These are phyloP conservation scores for Agrochola litura DNA, from an alignment of 2,888 invertebrate species.

Conservation along the genomic window DNA sequence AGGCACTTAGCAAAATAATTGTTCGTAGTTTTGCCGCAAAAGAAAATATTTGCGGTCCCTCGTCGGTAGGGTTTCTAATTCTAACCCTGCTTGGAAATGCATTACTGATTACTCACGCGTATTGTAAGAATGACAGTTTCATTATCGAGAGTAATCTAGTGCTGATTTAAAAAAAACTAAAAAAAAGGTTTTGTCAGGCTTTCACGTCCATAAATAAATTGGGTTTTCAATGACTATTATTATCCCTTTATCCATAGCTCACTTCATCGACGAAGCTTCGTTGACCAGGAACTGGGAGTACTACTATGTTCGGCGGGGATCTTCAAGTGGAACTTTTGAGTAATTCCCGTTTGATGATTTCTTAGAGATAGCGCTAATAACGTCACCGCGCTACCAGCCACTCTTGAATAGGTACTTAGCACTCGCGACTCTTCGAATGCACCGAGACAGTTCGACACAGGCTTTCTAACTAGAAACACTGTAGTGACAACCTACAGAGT, in stretches of 20 bases:
- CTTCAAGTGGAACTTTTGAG: constrained; percentile 12
- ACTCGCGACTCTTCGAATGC: constrained; percentile 36
- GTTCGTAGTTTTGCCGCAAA: constrained; percentile 8
- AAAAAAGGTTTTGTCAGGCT: background rate
- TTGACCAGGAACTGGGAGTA: background rate
- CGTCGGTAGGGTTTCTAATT: background rate
- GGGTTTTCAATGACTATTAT: no score
- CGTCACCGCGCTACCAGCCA: constrained; percentile 47
- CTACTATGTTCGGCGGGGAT: background rate
- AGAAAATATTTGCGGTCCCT: background rate
- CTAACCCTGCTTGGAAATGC: background rate
- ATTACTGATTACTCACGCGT: no score
- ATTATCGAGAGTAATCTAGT: background rate
- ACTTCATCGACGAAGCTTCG: background rate
- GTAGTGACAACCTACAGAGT: background rate
- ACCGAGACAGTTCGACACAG: constrained; percentile 9
- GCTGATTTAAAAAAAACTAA: background rate
- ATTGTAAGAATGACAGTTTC: background rate
- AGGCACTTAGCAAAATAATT: constrained; percentile 28
- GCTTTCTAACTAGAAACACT: background rate
- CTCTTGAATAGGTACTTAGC: constrained; percentile 43
- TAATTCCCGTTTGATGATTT: background rate
- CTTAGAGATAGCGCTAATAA: constrained; percentile 54
- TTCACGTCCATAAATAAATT: no score
- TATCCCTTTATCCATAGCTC: background rate